Conservation (phyloP, 1,140 invertebrate species). For the Frieseomelitta varia region DNA sequence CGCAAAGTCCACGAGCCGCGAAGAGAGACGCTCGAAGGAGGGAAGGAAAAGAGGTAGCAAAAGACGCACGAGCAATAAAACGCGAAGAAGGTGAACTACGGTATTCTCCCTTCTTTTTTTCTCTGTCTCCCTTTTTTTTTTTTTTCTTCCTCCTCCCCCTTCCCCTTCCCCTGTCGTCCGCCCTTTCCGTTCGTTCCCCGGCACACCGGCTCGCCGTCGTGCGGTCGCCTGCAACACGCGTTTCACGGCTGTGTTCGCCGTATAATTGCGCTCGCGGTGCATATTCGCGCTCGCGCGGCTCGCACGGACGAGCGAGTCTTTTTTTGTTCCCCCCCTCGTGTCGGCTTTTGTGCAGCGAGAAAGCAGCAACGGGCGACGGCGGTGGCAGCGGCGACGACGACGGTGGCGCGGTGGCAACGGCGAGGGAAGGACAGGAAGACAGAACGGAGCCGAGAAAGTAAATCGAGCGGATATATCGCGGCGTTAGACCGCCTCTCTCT, state of each 20-base stretch:
- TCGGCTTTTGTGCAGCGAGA: slow-evolving; percentile 58
- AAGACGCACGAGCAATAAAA: slow-evolving; percentile 32
- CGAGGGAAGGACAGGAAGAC: slow-evolving; percentile 61
- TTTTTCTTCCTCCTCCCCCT: background rate
- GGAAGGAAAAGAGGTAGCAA: slow-evolving; percentile 1
- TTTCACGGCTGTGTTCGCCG: slow-evolving; percentile 51
- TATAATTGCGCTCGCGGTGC: slow-evolving; percentile 62
- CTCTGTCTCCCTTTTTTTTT: too few relatives aligned
- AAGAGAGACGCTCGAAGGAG: slow-evolving; percentile 3
- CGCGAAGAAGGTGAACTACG: slow-evolving; percentile 33
- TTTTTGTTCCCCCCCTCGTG: slow-evolving; percentile 52
- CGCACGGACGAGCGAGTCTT: slow-evolving; percentile 57
- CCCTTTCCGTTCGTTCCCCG: background rate
- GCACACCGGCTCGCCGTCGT: slow-evolving; percentile 7
- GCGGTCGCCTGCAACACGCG: slow-evolving; percentile 27
- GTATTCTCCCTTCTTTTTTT: background rate
- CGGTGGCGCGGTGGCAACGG: background rate
- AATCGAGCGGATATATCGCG: slow-evolving; percentile 66
- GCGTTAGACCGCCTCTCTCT: slow-evolving; percentile 54
- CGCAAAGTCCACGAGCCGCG: background rate
- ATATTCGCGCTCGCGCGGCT: slow-evolving; percentile 52
- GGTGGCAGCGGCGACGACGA: background rate
- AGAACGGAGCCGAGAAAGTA: slow-evolving; percentile 66
- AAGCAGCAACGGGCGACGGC: slow-evolving; percentile 20
- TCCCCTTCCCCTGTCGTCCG: background rate